Percentiles rank a stretch among this genome's conserved stretches.
phyloP scores from a whole-genome alignment of 2,888 invertebrate species.

The Pycnomerus fuliginosus region DNA sequence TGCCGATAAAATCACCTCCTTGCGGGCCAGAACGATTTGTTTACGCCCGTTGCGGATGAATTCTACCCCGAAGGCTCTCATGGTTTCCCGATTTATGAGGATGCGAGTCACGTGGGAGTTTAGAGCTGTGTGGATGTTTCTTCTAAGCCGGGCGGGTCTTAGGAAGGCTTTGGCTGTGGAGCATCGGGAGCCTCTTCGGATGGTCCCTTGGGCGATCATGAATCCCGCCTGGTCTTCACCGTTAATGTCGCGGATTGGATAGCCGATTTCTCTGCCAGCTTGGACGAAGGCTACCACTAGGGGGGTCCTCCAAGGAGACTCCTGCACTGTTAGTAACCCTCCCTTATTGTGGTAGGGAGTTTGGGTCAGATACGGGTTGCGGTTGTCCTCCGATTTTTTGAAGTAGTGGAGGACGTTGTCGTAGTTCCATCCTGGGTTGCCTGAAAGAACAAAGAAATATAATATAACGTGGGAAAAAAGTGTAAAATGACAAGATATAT shows the following conservation, averaged over 20 bases:
- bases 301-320: conserved; percentile 82
- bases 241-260: conserved; percentile 80
- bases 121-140: conserved; percentile 78
- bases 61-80: conserved; percentile 78
- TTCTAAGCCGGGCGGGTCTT: conserved; percentile 71
- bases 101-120: conserved; percentile 77
- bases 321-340: conserved; percentile 73
- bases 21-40: conserved; percentile 69
- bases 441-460: conserved; percentile 51
- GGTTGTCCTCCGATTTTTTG: conserved; percentile 85
- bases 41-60: conserved; percentile 72
- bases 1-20: conserved; percentile 84
- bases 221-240: conserved; percentile 78
- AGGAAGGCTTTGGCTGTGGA: conserved; percentile 87
- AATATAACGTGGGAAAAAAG: no score
- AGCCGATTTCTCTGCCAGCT: conserved; percentile 79
- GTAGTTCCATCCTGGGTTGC: conserved; percentile 89
- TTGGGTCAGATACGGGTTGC: conserved; percentile 76
- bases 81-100: conserved; percentile 70
- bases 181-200: conserved; percentile 76
- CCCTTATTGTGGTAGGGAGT: conserved; percentile 68
- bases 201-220: conserved; percentile 77
- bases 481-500: no score
- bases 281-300: conserved; percentile 80
- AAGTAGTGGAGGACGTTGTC: conserved; percentile 83